Evolutionary conservation across 2,113 vertebrate genomes (phyloP).

Genomic region (Engystomops pustulosus): DNA sequence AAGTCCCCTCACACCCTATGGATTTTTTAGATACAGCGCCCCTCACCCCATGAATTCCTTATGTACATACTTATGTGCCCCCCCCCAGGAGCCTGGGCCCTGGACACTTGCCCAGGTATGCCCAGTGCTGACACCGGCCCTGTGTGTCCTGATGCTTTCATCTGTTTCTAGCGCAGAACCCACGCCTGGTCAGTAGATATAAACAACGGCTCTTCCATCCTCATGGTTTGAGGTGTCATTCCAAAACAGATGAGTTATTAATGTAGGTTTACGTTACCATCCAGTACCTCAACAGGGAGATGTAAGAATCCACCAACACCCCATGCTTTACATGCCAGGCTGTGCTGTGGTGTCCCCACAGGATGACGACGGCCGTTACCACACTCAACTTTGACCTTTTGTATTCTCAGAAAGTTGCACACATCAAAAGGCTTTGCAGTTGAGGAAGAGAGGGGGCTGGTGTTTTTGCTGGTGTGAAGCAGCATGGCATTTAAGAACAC

Average conservation of each 20-base stretch:
- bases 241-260: slow-evolving; percentile 8
- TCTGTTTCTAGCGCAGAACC: not conserved
- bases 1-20: too few species aligned
- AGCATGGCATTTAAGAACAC: not conserved
- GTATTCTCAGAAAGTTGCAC: slow-evolving; percentile 31
- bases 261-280: slow-evolving; percentile 10
- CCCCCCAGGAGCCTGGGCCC: too few species aligned
- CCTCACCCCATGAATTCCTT: too few species aligned
- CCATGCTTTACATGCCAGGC: not conserved
- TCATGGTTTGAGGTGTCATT: not conserved
- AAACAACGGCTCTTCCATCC: slow-evolving; percentile 30
- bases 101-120: too few species aligned
- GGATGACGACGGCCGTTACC: slow-evolving; percentile 16
- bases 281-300: not conserved
- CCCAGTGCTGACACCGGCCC: too few species aligned
- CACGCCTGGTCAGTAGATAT: too few species aligned
- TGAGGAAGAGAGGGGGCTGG: slow-evolving; percentile 15
- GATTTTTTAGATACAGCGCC: too few species aligned
- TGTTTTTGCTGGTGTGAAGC: not conserved
- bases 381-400: slow-evolving; percentile 25
- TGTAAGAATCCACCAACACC: not conserved
- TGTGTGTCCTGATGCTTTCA: too few species aligned
- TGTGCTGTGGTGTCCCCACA: not conserved
- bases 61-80: too few species aligned
- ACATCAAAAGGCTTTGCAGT: slow-evolving; percentile 31